Conservation (phyloP, 2,888 invertebrate species). For the Pristionchus maxplancki region DNA sequence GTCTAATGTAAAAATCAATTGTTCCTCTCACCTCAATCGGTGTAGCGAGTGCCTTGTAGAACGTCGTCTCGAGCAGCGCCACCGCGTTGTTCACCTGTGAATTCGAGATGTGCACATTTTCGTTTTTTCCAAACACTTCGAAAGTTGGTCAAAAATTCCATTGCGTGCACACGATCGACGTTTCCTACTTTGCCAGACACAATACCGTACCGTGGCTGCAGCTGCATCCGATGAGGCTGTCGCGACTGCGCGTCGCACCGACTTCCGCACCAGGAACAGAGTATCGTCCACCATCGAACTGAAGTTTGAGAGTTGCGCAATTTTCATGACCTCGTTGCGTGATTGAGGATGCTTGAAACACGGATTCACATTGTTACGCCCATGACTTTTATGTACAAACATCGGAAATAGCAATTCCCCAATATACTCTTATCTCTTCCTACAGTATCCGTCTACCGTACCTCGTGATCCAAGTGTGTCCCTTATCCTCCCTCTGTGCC, state of each 20-base stretch:
- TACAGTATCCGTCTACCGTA: neutral
- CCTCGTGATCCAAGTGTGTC: slow-evolving; percentile 82
- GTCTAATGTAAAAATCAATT: neutral
- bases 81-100: slow-evolving; percentile 89
- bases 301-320: neutral
- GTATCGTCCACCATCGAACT: slow-evolving; percentile 94
- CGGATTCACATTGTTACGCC: neutral
- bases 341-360: neutral
- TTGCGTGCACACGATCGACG: neutral
- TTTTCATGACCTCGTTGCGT: neutral
- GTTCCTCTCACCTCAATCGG: slow-evolving; percentile 83
- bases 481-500: slow-evolving; percentile 84
- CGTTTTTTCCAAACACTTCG: neutral
- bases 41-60: slow-evolving; percentile 85
- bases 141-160: neutral
- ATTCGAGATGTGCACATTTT: neutral
- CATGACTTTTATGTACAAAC: neutral
- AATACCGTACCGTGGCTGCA: slow-evolving; percentile 76
- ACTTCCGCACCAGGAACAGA: slow-evolving; percentile 96
- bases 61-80: slow-evolving; percentile 89
- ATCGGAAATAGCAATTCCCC: neutral
- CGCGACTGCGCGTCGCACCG: slow-evolving; percentile 89
- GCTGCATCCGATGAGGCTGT: slow-evolving; percentile 40
- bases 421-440: neutral
- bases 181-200: neutral